These are phyloP conservation scores for Cryptus viduatorius DNA, from an alignment of 2,888 invertebrate species.

Conservation along the genomic window DNA sequence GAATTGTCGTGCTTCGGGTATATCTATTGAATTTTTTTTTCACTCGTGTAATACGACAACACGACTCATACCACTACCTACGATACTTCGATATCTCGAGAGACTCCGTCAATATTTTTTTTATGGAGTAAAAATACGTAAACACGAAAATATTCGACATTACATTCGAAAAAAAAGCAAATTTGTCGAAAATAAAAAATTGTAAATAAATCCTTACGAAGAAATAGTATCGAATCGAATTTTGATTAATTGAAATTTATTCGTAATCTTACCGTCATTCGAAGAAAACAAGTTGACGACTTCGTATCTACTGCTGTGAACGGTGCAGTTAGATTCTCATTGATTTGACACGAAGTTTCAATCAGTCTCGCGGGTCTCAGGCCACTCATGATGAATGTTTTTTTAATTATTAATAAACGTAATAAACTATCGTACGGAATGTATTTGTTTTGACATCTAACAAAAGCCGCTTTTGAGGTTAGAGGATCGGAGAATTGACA, in stretches of 20 bases:
- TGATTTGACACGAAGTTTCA: conserved; percentile 70
- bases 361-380: conserved; percentile 68
- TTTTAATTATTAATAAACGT: not conserved
- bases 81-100: not conserved
- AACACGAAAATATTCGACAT: not conserved
- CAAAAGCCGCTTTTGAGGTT: conserved; percentile 45
- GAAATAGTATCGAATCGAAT: no score
- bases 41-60: not conserved
- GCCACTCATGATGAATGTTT: conserved; percentile 53
- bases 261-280: conserved; percentile 68
- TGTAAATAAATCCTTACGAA: no score
- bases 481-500: not conserved
- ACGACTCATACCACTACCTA: not conserved
- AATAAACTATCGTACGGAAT: not conserved
- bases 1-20: not conserved
- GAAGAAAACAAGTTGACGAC: conserved; percentile 68
- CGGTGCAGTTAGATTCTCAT: conserved; percentile 69
- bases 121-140: not conserved
- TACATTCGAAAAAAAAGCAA: not conserved
- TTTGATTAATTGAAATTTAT: not conserved
- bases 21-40: not conserved
- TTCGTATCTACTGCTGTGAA: conserved; percentile 61
- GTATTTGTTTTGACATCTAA: conserved; percentile 20
- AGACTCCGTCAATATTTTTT: not conserved
- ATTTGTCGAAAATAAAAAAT: no score